These are phyloP conservation scores for Gibbula magus DNA, from an alignment of 2,888 invertebrate genomes.

Conservation along the genomic window DNA sequence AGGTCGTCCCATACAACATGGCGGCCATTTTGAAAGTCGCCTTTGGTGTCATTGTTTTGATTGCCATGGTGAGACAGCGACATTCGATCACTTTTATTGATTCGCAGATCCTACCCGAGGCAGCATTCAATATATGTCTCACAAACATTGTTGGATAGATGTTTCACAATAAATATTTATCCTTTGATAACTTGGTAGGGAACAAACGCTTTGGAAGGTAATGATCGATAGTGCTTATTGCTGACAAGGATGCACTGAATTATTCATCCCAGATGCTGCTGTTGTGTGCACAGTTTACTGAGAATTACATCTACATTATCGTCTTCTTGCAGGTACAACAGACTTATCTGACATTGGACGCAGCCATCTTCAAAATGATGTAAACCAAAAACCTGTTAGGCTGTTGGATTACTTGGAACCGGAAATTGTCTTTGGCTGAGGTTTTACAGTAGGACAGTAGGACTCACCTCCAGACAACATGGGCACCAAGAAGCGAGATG, in stretches of 20 bases:
- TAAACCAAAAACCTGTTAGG: background rate
- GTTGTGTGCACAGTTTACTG: background rate
- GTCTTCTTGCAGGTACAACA: background rate
- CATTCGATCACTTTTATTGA: constrained; percentile 13
- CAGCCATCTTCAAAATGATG: background rate
- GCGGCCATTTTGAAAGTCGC: background rate
- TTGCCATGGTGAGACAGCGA: constrained; percentile 18
- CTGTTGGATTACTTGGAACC: background rate
- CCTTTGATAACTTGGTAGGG: constrained; percentile 11
- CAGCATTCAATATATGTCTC: constrained; percentile 12
- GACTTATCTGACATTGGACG: background rate
- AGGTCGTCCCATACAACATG: too few relatives aligned
- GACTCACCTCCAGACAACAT: background rate
- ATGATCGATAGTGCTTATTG: constrained; percentile 6
- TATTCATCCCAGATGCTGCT: background rate
- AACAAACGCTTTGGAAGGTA: background rate
- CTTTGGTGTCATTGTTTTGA: background rate
- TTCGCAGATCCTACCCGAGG: background rate
- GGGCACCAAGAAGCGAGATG: constrained; percentile 41
- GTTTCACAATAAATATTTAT: constrained; percentile 21
- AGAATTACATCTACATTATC: too few relatives aligned
- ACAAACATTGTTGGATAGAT: constrained; percentile 1
- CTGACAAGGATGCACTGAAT: background rate
- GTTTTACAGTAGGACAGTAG: too few relatives aligned
- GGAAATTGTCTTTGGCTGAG: background rate